phyloP scores from a whole-genome alignment of 53 echinoderm and acorn worm species.

The Zoroaster sp. region DNA sequence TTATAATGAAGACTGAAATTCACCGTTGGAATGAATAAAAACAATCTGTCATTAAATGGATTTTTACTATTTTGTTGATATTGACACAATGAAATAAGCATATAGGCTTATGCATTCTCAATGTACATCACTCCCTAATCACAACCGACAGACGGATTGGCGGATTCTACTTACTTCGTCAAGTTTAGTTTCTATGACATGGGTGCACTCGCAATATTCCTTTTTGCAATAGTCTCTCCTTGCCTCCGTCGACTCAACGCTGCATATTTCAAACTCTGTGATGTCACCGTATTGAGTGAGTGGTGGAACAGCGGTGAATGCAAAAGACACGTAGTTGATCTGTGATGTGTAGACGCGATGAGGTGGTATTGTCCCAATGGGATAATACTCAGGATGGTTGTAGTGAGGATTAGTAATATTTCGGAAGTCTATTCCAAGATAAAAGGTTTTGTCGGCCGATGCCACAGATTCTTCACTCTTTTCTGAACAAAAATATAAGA shows the following conservation, averaged over 20 bases:
- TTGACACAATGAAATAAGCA: too few relatives aligned
- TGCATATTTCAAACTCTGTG: constrained; percentile 52
- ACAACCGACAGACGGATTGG: too few relatives aligned
- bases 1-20: too few relatives aligned
- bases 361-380: constrained; percentile 34
- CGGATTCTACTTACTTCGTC: constrained; percentile 85
- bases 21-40: too few relatives aligned
- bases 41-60: too few relatives aligned
- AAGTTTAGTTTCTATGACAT: constrained; percentile 63
- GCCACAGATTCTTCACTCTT: not conserved
- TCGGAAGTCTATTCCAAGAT: constrained; percentile 35
- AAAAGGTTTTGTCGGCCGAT: constrained; percentile 10
- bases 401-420: constrained; percentile 66
- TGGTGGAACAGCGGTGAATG: constrained; percentile 48
- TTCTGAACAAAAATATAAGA: not conserved
- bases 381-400: constrained; percentile 74
- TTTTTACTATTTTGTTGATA: too few relatives aligned
- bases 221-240: constrained; percentile 59
- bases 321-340: constrained; percentile 81
- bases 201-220: constrained; percentile 85
- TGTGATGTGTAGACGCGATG: constrained; percentile 75
- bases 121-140: too few relatives aligned
- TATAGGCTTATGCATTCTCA: too few relatives aligned
- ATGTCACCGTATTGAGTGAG: constrained; percentile 72
- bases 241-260: constrained; percentile 36